Conservation (phyloP, 2,888 invertebrate species). For the Cyrtodaria siliqua region DNA sequence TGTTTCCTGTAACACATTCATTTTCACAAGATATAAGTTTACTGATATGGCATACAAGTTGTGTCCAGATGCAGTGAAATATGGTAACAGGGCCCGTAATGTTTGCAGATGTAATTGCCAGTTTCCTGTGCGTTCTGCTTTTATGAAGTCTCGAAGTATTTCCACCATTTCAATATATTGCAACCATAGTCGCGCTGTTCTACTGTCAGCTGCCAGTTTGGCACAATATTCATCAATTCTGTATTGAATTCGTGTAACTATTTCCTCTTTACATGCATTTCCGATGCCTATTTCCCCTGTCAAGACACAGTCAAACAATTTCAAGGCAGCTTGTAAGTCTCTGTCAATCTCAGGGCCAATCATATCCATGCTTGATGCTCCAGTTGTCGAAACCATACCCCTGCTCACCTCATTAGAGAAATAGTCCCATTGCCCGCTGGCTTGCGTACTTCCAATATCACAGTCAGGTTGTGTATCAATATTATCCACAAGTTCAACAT, state of each 20-base stretch:
- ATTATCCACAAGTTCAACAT: too few relatives aligned
- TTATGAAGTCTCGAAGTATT: slow-evolving; percentile 45
- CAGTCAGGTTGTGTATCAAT: too few relatives aligned
- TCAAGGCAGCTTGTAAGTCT: too few relatives aligned
- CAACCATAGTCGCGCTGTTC: slow-evolving; percentile 42
- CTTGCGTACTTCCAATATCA: too few relatives aligned
- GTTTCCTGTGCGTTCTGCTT: slow-evolving; percentile 65
- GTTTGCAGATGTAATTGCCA: slow-evolving; percentile 64
- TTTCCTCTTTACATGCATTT: neutral
- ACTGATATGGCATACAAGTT: slow-evolving; percentile 67
- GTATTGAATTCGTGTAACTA: neutral
- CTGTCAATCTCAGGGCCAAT: too few relatives aligned
- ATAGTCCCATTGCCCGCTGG: too few relatives aligned
- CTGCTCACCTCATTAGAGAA: too few relatives aligned
- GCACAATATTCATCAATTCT: neutral
- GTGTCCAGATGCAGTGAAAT: slow-evolving; percentile 79
- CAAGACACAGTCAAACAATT: neutral
- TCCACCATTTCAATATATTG: slow-evolving; percentile 49
- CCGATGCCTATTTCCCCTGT: neutral
- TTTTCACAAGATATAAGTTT: slow-evolving; percentile 32
- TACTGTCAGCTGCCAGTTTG: neutral
- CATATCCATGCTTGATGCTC: neutral
- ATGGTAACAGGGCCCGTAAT: slow-evolving; percentile 65
- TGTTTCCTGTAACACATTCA: slow-evolving; percentile 21
- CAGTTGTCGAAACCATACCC: too few relatives aligned